Percentiles rank a stretch among this genome's conserved stretches.
phyloP scores from a whole-genome alignment of 1,140 invertebrate species.

The Drosophila leontia region DNA sequence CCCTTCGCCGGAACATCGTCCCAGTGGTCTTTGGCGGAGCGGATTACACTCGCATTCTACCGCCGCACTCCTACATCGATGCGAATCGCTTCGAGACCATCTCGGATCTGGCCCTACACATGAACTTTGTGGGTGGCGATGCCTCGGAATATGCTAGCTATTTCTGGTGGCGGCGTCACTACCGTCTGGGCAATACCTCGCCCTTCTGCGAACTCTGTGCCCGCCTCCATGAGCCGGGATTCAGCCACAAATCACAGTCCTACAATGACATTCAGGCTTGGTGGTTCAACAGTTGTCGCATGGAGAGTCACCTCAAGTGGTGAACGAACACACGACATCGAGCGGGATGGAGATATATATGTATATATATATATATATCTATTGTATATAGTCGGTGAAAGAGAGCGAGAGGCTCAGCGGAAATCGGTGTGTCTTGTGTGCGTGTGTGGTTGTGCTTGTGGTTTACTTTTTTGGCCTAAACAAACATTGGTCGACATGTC shows the following conservation, averaged over 20 bases:
- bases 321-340: conserved; percentile 13
- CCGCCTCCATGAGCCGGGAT: conserved; percentile 63
- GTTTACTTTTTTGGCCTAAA: conserved; percentile 4
- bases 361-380: neutral
- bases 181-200: conserved; percentile 61
- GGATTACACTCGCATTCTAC: conserved; percentile 86
- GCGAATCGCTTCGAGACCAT: conserved; percentile 86
- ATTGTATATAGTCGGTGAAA: neutral
- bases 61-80: conserved; percentile 88
- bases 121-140: conserved; percentile 85
- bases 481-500: conserved; percentile 8
- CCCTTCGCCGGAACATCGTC: conserved; percentile 84
- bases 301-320: conserved; percentile 59
- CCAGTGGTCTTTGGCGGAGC: conserved; percentile 87
- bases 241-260: conserved; percentile 55
- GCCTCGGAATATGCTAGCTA: conserved; percentile 85
- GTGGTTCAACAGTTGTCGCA: conserved; percentile 77
- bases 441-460: neutral
- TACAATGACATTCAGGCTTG: conserved; percentile 77
- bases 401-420: conserved; percentile 19
- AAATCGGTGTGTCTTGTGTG: neutral
- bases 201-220: conserved; percentile 81
- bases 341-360: neutral
- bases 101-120: conserved; percentile 86
- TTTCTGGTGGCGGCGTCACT: conserved; percentile 86